Evolutionary conservation across 2,113 vertebrate species (phyloP).

Genomic region (Scopus umbretta): DNA sequence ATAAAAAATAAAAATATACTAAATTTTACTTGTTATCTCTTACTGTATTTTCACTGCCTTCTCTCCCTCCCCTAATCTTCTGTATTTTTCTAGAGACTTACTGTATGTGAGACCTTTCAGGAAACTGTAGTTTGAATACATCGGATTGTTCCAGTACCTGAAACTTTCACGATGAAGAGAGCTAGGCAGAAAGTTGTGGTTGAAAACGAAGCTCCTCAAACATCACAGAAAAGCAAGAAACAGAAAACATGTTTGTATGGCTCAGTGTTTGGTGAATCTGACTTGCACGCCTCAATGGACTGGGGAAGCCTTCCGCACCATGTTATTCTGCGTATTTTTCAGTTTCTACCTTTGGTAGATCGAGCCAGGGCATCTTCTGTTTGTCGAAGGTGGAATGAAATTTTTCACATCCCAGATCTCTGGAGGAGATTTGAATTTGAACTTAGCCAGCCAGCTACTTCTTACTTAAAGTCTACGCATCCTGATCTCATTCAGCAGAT

Average conservation of each 20-base stretch:
- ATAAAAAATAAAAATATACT: too few relatives aligned
- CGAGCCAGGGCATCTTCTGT: conserved; percentile 82
- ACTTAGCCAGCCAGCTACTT: conserved; percentile 86
- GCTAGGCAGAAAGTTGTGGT: conserved; percentile 52
- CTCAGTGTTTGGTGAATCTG: not conserved
- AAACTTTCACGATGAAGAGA: conserved; percentile 79
- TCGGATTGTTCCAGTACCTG: not conserved
- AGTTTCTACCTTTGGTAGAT: conserved; percentile 84
- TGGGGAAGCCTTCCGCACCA: conserved; percentile 84
- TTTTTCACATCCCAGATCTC: conserved; percentile 88
- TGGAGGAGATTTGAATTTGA: conserved; percentile 93
- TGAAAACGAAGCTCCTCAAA: conserved; percentile 63
- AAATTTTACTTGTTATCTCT: not conserved
- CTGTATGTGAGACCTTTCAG: not conserved
- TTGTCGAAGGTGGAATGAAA: conserved; percentile 84
- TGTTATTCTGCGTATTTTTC: conserved; percentile 80
- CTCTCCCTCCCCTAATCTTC: not conserved
- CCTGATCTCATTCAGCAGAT: conserved; percentile 92
- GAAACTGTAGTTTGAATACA: not conserved
- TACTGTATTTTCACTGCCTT: not conserved
- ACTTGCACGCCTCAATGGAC: conserved; percentile 31
- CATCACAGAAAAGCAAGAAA: conserved; percentile 69
- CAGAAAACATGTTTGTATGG: conserved; percentile 47
- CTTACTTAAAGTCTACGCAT: conserved; percentile 87
- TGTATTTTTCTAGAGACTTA: not conserved